A percentile compares a stretch with the other conserved stretches of the same genome.
Conservation (phyloP, 2,888 invertebrate genomes). For the Zele albiditarsus region DNA sequence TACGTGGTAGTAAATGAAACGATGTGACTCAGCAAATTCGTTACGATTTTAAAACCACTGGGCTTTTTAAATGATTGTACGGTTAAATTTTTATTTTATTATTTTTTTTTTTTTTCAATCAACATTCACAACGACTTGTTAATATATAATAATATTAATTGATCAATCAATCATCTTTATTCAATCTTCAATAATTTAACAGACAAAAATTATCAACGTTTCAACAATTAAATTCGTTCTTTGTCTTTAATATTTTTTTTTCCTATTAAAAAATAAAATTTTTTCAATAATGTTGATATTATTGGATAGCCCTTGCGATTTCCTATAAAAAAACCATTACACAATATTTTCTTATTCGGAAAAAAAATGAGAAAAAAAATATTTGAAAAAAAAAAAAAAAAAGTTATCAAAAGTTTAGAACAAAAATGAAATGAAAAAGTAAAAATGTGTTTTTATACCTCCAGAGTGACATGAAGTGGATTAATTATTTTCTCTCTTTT, state of each 20-base stretch:
- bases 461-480: not conserved
- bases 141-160: not conserved
- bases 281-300: not conserved
- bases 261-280: not conserved
- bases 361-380: not conserved
- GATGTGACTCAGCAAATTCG: not conserved
- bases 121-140: not conserved
- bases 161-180: not conserved
- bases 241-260: not conserved
- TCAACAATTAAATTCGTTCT: not conserved
- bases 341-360: not conserved
- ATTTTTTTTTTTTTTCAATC: not conserved
- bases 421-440: not conserved
- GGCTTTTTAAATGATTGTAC: not conserved
- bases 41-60: not conserved
- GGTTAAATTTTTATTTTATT: not conserved
- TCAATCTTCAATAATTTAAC: not conserved
- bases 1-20: not conserved
- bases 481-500: not conserved
- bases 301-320: not conserved
- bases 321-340: not conserved
- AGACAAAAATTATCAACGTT: not conserved
- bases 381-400: not conserved
- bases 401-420: not conserved
- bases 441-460: not conserved